Conservation (phyloP, 2,888 invertebrate genomes). For the Scaptomyza reducta region DNA sequence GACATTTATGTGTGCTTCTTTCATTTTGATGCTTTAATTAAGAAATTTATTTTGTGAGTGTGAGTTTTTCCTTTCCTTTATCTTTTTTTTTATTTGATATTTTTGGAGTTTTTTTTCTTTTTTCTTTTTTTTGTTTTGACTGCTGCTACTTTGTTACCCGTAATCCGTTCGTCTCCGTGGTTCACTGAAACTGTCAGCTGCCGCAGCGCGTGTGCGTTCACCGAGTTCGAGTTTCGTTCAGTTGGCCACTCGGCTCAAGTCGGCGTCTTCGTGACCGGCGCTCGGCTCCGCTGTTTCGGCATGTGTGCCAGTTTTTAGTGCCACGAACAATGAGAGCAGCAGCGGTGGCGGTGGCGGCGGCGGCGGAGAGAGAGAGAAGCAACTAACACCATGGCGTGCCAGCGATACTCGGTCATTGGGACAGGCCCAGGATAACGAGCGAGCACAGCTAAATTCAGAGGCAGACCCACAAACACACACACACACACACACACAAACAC, state of each 20-base stretch:
- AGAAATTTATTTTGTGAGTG: not conserved
- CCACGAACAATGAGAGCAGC: not conserved
- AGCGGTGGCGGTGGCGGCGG: not conserved
- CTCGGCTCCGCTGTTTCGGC: conserved; percentile 19
- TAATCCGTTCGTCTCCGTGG: conserved; percentile 85
- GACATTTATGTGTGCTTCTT: not conserved
- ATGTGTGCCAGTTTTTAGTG: conserved; percentile 56
- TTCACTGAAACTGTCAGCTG: conserved; percentile 85
- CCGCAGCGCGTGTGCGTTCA: conserved; percentile 76
- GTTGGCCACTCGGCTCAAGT: conserved; percentile 53
- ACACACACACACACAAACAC: not conserved
- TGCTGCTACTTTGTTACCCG: conserved; percentile 79
- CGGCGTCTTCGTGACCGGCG: conserved; percentile 21
- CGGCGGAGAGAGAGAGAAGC: conserved; percentile 3
- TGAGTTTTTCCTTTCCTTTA: conserved; percentile 2
- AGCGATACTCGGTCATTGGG: conserved; percentile 79
- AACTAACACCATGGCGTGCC: conserved; percentile 22
- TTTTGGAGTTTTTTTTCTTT: conserved; percentile 2
- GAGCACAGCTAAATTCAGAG: not conserved
- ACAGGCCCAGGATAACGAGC: conserved; percentile 71
- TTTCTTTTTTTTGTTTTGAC: conserved; percentile 10
- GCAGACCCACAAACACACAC: not conserved
- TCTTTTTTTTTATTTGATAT: not conserved
- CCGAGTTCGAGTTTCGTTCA: conserved; percentile 82
- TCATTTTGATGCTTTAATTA: conserved; percentile 2